Conservation (phyloP, 1,140 invertebrate species). For the Zaprionus davidi region DNA sequence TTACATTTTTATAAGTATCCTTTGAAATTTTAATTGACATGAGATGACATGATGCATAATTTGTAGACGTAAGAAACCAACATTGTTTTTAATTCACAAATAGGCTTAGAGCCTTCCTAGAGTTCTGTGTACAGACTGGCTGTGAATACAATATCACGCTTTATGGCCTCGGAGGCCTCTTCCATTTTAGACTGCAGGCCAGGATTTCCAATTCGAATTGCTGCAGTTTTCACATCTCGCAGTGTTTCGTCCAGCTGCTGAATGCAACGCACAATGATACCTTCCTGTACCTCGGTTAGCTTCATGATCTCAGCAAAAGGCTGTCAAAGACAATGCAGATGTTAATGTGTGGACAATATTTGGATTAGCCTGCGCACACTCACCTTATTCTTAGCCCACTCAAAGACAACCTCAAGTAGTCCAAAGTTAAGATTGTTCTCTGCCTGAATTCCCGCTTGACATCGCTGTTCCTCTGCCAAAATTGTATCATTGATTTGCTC, state of each 20-base stretch:
- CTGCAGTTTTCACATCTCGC: conserved; percentile 96
- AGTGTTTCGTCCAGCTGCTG: conserved; percentile 97
- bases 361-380: conserved; percentile 18
- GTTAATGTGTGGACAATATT: conserved; percentile 49
- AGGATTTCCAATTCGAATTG: conserved; percentile 96
- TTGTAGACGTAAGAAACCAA: conserved; percentile 60
- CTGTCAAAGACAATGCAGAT: conserved; percentile 48
- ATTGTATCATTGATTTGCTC: conserved; percentile 79
- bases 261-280: conserved; percentile 98
- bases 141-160: conserved; percentile 99
- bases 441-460: conserved; percentile 60
- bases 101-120: conserved; percentile 26
- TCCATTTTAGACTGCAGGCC: conserved; percentile 97
- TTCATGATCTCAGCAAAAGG: conserved; percentile 97
- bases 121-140: conserved; percentile 95
- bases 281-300: conserved; percentile 97
- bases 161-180: conserved; percentile 95
- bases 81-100: conserved; percentile 12
- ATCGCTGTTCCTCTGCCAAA: conserved; percentile 64
- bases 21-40: conserved; percentile 65
- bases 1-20: conserved; percentile 73
- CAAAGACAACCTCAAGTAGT: conserved; percentile 96
- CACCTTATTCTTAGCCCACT: conserved; percentile 96
- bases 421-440: conserved; percentile 92
- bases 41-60: conserved; percentile 56